A percentile compares a stretch with the other conserved stretches of the same genome.
phyloP scores from a whole-genome alignment of 1,140 invertebrate genomes.

The Drosophila repleta region DNA sequence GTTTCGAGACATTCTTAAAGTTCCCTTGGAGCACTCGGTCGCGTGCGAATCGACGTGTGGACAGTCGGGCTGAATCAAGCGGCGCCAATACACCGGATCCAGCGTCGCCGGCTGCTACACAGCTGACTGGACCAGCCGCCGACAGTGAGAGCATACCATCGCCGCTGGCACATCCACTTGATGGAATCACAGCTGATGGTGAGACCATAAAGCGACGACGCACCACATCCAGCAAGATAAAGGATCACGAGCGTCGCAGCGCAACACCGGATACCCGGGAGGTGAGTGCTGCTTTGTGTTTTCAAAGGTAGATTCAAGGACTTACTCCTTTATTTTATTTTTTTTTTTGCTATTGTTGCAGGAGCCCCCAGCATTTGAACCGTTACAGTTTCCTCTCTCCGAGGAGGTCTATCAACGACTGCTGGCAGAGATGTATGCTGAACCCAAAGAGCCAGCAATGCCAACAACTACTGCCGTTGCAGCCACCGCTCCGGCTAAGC shows the following conservation, averaged over 20 bases:
- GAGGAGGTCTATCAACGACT: conserved; percentile 60
- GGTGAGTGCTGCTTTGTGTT: conserved; percentile 71
- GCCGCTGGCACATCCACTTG: conserved; percentile 85
- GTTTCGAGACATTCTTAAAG: conserved; percentile 90
- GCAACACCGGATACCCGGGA: conserved; percentile 83
- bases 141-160: conserved; percentile 85
- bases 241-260: conserved; percentile 80
- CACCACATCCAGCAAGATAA: conserved; percentile 80
- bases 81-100: conserved; percentile 90
- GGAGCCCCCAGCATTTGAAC: conserved; percentile 53
- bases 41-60: conserved; percentile 86
- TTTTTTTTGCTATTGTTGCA: neutral
- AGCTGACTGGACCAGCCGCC: conserved; percentile 16
- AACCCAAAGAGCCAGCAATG: conserved; percentile 24
- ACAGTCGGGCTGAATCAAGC: conserved; percentile 88
- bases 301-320: neutral
- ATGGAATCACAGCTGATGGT: conserved; percentile 63
- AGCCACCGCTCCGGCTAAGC: conserved; percentile 28
- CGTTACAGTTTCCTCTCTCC: conserved; percentile 57
- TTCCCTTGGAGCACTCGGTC: conserved; percentile 86
- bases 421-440: conserved; percentile 44
- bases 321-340: neutral
- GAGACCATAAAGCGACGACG: conserved; percentile 67
- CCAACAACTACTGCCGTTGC: neutral
- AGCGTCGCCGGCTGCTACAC: conserved; percentile 80